phyloP scores from a whole-genome alignment of 1,140 invertebrate species.

The Drosophila serrata region DNA sequence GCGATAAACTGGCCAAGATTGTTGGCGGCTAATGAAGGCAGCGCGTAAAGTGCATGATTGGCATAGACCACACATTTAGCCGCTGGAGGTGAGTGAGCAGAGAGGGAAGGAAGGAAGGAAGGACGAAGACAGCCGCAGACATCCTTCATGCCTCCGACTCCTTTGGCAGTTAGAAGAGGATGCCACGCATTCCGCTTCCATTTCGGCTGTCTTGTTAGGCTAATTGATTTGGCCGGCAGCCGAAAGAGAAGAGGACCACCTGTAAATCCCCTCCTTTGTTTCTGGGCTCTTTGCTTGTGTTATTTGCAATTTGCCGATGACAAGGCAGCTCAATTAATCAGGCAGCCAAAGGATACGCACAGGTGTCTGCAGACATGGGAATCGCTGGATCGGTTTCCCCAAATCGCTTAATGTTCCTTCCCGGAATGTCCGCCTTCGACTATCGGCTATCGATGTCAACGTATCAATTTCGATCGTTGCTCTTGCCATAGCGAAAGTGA shows the following conservation, averaged over 20 bases:
- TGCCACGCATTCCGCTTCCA: conserved; percentile 27
- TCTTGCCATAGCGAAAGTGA: conserved; percentile 55
- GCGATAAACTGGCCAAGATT: conserved; percentile 63
- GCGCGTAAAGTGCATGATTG: conserved; percentile 82
- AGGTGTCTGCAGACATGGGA: conserved; percentile 30
- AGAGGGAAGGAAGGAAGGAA: too few species aligned
- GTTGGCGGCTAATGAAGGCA: conserved; percentile 68
- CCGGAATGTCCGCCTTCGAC: conserved; percentile 13
- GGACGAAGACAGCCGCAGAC: too few species aligned
- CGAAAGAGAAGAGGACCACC: conserved; percentile 58
- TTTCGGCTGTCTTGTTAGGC: conserved; percentile 78
- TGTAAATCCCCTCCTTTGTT: conserved; percentile 30
- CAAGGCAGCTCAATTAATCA: conserved; percentile 80
- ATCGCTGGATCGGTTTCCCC: conserved; percentile 27
- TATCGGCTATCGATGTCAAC: conserved; percentile 70
- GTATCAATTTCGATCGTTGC: conserved; percentile 59
- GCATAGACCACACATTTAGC: conserved; percentile 78
- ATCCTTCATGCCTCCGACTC: conserved; percentile 20
- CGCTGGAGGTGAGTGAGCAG: conserved; percentile 1
- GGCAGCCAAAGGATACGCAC: conserved; percentile 43
- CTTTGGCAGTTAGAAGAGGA: conserved; percentile 45
- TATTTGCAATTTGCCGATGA: conserved; percentile 49
- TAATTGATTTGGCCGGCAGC: conserved; percentile 71
- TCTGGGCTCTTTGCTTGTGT: conserved; percentile 40
- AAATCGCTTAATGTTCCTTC: conserved; percentile 36